A percentile compares a stretch with the other conserved stretches of the same genome.
Conservation (phyloP, 2,888 invertebrate genomes). For the Dasysyrphus tricinctus region DNA sequence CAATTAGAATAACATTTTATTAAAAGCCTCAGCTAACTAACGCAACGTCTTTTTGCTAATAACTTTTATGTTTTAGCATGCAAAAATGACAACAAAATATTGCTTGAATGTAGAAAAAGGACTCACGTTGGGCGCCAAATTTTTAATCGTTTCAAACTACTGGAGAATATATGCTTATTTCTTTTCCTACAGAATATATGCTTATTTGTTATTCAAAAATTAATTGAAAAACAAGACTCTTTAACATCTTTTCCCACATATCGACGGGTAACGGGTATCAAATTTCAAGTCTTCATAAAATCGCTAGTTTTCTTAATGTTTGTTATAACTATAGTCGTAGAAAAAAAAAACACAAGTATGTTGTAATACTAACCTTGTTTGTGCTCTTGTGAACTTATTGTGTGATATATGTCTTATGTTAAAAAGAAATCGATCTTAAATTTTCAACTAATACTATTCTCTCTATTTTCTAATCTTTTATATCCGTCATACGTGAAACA, state of each 20-base stretch:
- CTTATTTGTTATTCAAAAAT: no score
- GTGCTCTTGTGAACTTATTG: constrained; percentile 25
- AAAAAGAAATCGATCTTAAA: not conserved
- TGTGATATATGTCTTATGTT: constrained; percentile 6
- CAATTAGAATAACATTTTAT: no score
- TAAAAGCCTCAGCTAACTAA: no score
- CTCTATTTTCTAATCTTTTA: not conserved
- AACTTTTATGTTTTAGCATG: no score
- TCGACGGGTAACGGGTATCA: constrained; percentile 46
- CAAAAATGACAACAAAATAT: no score
- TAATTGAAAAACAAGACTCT: no score
- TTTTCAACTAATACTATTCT: not conserved
- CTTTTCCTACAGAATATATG: no score
- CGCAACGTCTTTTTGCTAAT: no score
- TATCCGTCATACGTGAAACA: not conserved
- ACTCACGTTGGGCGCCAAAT: no score
- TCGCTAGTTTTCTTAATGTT: not conserved
- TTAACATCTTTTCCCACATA: constrained; percentile 61
- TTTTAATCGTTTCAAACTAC: no score
- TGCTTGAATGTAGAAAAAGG: no score
- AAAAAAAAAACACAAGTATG: constrained; percentile 46
- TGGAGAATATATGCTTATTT: no score
- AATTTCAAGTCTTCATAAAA: constrained; percentile 1
- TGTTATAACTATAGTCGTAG: not conserved
- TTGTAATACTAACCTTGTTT: constrained; percentile 49